Evolutionary conservation across 2,888 invertebrate species (phyloP).

Genomic region (Mallateleia sp.): DNA sequence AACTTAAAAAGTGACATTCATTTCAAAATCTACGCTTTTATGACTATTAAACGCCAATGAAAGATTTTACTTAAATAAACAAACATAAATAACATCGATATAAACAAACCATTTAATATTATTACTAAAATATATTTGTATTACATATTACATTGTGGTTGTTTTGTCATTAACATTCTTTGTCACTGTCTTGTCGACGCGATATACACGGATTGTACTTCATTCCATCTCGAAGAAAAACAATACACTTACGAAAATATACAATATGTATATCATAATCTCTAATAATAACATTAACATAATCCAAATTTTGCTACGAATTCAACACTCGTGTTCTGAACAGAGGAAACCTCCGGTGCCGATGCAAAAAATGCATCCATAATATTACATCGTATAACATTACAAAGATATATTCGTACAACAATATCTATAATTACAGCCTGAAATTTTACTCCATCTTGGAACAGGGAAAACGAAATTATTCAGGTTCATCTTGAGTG

Average conservation of each 20-base stretch:
- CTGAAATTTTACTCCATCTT: too few species aligned
- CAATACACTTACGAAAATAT: conserved; percentile 23
- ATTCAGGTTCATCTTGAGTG: conserved; percentile 1
- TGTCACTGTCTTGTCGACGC: background rate
- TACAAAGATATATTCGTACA: conserved; percentile 51
- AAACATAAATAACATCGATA: too few species aligned
- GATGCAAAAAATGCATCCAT: conserved; percentile 30
- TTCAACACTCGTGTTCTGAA: conserved; percentile 4
- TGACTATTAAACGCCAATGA: too few species aligned
- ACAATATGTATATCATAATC: conserved; percentile 5
- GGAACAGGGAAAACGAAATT: background rate
- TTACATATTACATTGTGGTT: conserved; percentile 18
- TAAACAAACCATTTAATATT: conserved; percentile 14
- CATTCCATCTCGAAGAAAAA: background rate
- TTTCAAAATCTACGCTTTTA: too few species aligned
- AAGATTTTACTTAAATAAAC: too few species aligned
- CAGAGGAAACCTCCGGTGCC: conserved; percentile 20
- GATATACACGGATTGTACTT: background rate
- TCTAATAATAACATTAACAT: conserved; percentile 10
- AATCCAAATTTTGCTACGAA: conserved; percentile 10
- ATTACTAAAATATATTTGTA: conserved; percentile 57
- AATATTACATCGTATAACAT: conserved; percentile 32
- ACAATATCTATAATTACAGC: conserved; percentile 57
- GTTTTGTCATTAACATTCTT: conserved; percentile 35
- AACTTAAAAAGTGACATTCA: too few species aligned